Evolutionary conservation across 2,888 invertebrate genomes (phyloP), one percentile per base, ranked within the genome.

Genomic region (Drosophila vallismaia): DNA sequence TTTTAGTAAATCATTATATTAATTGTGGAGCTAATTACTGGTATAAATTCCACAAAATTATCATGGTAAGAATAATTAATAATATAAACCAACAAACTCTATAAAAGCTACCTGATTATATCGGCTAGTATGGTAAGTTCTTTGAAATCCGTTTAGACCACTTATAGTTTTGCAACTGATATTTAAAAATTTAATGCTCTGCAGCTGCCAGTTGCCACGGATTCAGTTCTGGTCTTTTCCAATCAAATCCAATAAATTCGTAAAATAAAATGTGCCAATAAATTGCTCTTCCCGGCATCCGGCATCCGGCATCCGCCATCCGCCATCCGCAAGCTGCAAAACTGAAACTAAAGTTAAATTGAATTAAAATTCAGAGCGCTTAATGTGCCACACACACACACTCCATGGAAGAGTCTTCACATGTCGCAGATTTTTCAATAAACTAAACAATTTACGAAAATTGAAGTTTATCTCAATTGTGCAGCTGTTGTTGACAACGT

Each of bases 381-480:
- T 79, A 82, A 78, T 74, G 52, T 33, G 53, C 1, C 50, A 19
- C 48, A 51, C 28, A 31, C 33, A n/a, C 40, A 19, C 46, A 29
- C 42, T 29, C 38, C 24, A 42, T 38, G 40, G 44, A 19, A 26
- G 33, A 50, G 57, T 76, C 87, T 86, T 88, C 82, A 84, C 81
- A 84, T 84, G 82, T 81, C 88, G 88, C 82, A 70, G 66, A 85
- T 85, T 85, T 85, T 88, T 85, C 84, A 85, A 85, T 86, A 86
- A 86, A 86, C 85, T 86, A 88, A 86, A 88, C 88, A 88, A 84
- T 84, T 88, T 84, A 82, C 88, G 88, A 85, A 85, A 88, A 85
- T 85, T 87, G 85, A 87, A 85, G 85, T 89, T 88, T 88, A 89
- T 88, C 87, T 89, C 87, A 89, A 89, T 88, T 87, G 89, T 88